Base-by-base conservation (phyloP, 2,888 invertebrate genomes). In the Nemurella pictetii region DNA sequence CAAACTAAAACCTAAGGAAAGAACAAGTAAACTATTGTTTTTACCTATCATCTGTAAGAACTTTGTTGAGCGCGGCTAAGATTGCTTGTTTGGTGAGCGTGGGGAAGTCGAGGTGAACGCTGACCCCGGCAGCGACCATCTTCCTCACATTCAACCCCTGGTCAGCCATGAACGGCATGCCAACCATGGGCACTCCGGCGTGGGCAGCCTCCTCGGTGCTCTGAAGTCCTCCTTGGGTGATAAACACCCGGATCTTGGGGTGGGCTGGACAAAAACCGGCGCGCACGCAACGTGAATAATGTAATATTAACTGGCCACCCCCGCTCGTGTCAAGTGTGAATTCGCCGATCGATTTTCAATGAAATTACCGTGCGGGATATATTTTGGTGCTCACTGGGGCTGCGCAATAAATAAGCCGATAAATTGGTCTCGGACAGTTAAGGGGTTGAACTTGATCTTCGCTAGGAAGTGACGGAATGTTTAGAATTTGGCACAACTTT, bases 141-240 rank as follows among this genome's bases (percentile, higher is more conserved):
- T 55, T 84, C 78, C 80, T 81, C 0, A 83, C 83, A 27, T 85
- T 85, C 29, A 83, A 26, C 32, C 84, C 83, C 30, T 85, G 85
- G 78, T 85, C 85, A 0, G 84, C 84, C 74, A 74, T 32, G 73
- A 85, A 85, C 0, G 85, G 85, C 32, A 85, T 84, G 0, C 82
- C 84, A 0, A 85, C 83, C 9, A 85, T 26, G 15, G 85, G 85
- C 0, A 85, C 85, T 7, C 83, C 84, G 1, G 27, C 77, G 20
- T 75, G 72, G 5, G 84, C 83, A 0, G 85, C 85, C 27, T 85
- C 85, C 30, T 85, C 84, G 15, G 83, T 78, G 80, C 85, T 85
- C 35, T 85, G 85, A 0, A 85, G 77, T 20, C 86, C 85, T 0
- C 85, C 84, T 82, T 85, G 85, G 30, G 80, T 83, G 74, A 85